Conservation (phyloP, 2,797 vertebrate species). For the Hippocampus kuda region DNA sequence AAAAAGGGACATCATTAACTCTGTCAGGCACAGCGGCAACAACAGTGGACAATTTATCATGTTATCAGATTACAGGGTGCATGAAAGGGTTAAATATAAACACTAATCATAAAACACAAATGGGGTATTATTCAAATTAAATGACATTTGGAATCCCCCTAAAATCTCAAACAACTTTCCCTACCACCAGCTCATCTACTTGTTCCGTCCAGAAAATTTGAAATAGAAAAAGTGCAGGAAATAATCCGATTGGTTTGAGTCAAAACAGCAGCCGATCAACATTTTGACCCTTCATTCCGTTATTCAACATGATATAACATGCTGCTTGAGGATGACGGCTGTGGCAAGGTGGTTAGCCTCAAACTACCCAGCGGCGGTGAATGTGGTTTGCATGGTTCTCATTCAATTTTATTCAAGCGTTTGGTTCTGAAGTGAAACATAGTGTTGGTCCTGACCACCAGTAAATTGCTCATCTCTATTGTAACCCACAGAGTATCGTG, state of each 20-base stretch:
- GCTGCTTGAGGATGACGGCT: not conserved
- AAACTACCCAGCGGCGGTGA: not conserved
- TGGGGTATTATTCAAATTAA: conserved; percentile 22
- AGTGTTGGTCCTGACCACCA: not conserved
- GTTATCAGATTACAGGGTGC: no score
- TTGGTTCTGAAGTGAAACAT: not conserved
- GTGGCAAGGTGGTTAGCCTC: not conserved
- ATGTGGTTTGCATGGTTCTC: not conserved
- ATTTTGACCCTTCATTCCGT: not conserved
- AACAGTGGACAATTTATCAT: no score
- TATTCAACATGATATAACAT: not conserved
- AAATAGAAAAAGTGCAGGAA: not conserved
- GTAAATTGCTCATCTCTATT: not conserved
- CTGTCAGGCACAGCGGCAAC: no score
- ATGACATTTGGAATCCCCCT: conserved; percentile 17
- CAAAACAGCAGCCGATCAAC: not conserved
- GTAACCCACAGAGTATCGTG: not conserved
- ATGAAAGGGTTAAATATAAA: not conserved
- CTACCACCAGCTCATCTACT: not conserved
- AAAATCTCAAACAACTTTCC: conserved; percentile 5
- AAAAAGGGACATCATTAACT: not conserved
- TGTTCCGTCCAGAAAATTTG: not conserved
- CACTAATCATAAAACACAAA: conserved; percentile 12
- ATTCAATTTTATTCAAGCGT: not conserved
- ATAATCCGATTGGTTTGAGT: not conserved